Conservation (phyloP, 2,888 invertebrate species). For the Tenodera sinensis region DNA sequence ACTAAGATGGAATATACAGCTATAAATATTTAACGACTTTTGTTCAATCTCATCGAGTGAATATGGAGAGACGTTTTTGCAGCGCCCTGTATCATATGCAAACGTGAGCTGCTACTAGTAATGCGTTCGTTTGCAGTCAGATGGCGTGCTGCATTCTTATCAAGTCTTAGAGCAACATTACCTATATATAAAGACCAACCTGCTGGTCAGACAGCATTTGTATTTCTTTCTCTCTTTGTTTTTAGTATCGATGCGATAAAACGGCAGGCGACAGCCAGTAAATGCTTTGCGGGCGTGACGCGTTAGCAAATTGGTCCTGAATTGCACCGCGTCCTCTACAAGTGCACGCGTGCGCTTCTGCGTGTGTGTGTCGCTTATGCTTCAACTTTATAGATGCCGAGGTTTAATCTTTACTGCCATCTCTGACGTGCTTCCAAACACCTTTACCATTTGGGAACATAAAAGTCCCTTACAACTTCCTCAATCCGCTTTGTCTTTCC, state of each 20-base stretch:
- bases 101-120: not conserved
- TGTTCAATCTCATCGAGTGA: too few species aligned
- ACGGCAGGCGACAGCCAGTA: not conserved
- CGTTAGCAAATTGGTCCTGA: slow-evolving; percentile 26
- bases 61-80: not conserved
- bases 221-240: not conserved
- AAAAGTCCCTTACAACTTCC: not conserved
- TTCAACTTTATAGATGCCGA: not conserved
- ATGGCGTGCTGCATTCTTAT: slow-evolving; percentile 11
- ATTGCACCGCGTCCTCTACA: slow-evolving; percentile 8
- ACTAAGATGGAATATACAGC: too few species aligned
- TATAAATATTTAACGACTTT: too few species aligned
- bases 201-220: not conserved
- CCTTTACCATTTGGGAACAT: not conserved
- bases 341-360: not conserved
- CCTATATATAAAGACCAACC: not conserved
- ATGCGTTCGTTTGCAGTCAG: slow-evolving; percentile 22
- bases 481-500: not conserved
- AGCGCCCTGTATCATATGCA: not conserved
- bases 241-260: not conserved
- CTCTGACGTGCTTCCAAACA: not conserved
- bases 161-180: not conserved
- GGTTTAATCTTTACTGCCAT: not conserved
- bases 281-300: slow-evolving; percentile 26
- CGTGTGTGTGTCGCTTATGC: not conserved